Evolutionary conservation across 1,140 invertebrate genomes (phyloP).

Genomic region (Plutomurus gul): DNA sequence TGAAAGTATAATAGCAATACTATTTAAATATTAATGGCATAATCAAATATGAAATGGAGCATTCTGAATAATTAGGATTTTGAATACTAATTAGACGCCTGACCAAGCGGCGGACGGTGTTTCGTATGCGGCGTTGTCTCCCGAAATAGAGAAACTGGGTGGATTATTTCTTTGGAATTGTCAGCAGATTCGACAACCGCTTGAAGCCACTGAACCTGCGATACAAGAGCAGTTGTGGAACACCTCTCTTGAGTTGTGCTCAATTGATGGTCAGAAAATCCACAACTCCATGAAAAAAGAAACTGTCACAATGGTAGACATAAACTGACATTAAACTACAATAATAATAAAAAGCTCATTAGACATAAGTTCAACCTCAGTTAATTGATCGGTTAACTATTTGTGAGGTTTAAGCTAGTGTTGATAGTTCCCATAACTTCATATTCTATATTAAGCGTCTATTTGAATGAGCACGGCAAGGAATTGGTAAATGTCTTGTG

Average conservation of each 20-base stretch:
- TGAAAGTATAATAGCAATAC: neutral
- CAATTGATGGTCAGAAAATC: neutral
- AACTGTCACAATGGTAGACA: slow-evolving; percentile 3
- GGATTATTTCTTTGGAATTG: slow-evolving; percentile 37
- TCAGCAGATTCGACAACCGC: neutral
- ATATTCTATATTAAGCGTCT: too few relatives aligned
- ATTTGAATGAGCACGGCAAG: too few relatives aligned
- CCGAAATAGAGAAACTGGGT: slow-evolving; percentile 38
- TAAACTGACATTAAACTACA: too few relatives aligned
- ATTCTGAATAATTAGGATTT: too few relatives aligned
- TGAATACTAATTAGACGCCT: slow-evolving; percentile 53
- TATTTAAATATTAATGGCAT: neutral
- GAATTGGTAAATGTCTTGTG: too few relatives aligned
- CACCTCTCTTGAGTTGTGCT: neutral
- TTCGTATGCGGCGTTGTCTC: slow-evolving; percentile 53
- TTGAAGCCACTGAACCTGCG: neutral
- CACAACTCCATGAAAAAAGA: neutral
- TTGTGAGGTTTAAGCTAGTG: too few relatives aligned
- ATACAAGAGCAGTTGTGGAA: neutral
- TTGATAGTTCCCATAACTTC: too few relatives aligned
- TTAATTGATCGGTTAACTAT: too few relatives aligned
- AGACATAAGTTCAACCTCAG: too few relatives aligned
- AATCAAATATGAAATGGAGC: too few relatives aligned
- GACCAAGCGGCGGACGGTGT: slow-evolving; percentile 56
- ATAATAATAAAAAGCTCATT: too few relatives aligned